A percentile compares a stretch with the other conserved stretches of the same genome.
These are phyloP conservation scores for Dusona sp. DNA, from an alignment of 2,888 invertebrate species.

Conservation along the genomic window DNA sequence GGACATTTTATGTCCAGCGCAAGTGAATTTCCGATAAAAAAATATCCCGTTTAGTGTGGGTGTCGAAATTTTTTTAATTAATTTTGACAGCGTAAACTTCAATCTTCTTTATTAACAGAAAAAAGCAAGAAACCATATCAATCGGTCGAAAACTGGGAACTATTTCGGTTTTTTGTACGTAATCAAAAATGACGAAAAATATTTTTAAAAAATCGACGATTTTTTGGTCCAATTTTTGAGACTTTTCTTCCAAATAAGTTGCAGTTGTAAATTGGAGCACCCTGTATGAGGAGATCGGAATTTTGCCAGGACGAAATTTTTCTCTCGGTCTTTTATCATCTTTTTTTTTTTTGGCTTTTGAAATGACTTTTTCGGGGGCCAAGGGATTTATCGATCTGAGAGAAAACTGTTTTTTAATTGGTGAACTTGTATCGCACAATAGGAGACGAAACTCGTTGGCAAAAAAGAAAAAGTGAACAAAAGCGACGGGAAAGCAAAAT, in stretches of 20 bases:
- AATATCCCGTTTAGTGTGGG: neutral
- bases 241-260: no score
- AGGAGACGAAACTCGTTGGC: slow-evolving; percentile 44
- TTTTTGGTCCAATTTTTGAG: no score
- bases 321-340: neutral
- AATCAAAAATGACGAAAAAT: no score
- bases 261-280: no score
- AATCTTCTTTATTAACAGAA: neutral
- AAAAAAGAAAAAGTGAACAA: neutral
- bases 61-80: neutral
- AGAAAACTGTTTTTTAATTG: slow-evolving; percentile 63
- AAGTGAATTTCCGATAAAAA: neutral
- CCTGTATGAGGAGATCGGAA: no score
- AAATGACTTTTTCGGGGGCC: neutral
- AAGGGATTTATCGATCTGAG: neutral
- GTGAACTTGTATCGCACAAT: slow-evolving; percentile 69
- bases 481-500: neutral
- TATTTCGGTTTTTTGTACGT: no score
- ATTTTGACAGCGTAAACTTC: neutral
- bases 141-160: neutral
- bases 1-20: neutral
- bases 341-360: slow-evolving; percentile 12
- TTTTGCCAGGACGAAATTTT: slow-evolving; percentile 26
- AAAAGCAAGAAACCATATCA: no score
- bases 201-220: no score